Conservation (phyloP, 2,113 vertebrate species). For the Acrocephalus kingi region DNA sequence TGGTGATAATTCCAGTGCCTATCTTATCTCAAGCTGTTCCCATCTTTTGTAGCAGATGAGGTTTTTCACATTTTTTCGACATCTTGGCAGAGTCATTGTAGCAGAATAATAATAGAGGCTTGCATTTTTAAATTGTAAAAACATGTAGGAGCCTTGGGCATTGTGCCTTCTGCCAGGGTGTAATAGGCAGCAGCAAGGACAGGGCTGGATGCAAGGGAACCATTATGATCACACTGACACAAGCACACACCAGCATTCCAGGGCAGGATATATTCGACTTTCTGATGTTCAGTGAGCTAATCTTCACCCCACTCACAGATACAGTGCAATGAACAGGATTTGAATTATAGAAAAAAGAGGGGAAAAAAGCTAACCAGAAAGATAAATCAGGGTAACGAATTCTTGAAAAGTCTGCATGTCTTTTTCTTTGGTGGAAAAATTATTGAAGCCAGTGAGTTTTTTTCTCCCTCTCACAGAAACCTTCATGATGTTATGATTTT, state of each 20-base stretch:
- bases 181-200: neutral
- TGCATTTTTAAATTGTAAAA: constrained; percentile 27
- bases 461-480: neutral
- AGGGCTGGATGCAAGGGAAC: neutral
- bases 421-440: neutral
- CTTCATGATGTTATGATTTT: neutral
- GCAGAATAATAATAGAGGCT: neutral
- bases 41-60: constrained; percentile 2
- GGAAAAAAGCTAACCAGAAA: neutral
- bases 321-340: neutral
- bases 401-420: neutral
- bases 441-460: neutral
- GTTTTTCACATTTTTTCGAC: neutral
- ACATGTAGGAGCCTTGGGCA: neutral
- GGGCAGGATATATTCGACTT: neutral
- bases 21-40: neutral
- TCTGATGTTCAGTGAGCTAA: neutral
- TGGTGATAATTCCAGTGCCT: neutral
- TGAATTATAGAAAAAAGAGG: neutral
- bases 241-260: neutral
- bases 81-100: constrained; percentile 15
- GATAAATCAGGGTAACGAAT: neutral
- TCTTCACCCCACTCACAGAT: neutral
- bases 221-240: neutral
- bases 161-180: neutral